Conservation (phyloP, 2,888 invertebrate genomes). For the Muschampia plurimacula region DNA sequence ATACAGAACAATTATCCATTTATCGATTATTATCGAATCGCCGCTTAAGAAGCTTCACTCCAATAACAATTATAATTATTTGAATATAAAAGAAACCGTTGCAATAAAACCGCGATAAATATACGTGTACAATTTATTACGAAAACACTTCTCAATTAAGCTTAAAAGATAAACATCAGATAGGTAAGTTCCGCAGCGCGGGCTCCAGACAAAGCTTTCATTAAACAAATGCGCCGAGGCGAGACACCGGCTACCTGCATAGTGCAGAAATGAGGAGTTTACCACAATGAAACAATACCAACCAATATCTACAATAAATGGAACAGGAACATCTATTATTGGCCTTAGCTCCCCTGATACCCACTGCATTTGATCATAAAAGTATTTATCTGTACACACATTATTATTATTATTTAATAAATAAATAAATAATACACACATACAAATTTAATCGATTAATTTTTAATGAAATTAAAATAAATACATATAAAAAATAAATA, state of each 20-base stretch:
- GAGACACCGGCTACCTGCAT: not conserved
- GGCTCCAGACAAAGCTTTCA: conserved; percentile 25
- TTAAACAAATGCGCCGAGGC: conserved; percentile 28
- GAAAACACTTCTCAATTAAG: conserved; percentile 34
- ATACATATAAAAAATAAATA: too few relatives aligned
- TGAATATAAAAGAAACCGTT: not conserved
- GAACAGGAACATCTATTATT: not conserved
- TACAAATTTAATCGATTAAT: too few relatives aligned
- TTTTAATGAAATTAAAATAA: too few relatives aligned
- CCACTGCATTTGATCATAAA: too few relatives aligned
- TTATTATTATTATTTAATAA: too few relatives aligned
- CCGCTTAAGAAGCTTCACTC: too few relatives aligned
- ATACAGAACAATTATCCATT: too few relatives aligned
- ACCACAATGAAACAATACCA: not conserved
- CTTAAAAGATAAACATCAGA: conserved; percentile 36
- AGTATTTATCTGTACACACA: too few relatives aligned
- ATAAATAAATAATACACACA: too few relatives aligned
- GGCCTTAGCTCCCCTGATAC: too few relatives aligned
- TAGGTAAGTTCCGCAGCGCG: conserved; percentile 19
- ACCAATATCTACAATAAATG: not conserved
- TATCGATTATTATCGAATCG: too few relatives aligned
- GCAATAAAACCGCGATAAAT: not conserved
- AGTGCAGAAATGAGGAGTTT: not conserved
- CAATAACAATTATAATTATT: too few relatives aligned
- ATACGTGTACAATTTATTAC: conserved; percentile 9